Evolutionary conservation across 2,888 invertebrate genomes (phyloP).

Genomic region (Sarcophaga variegata): DNA sequence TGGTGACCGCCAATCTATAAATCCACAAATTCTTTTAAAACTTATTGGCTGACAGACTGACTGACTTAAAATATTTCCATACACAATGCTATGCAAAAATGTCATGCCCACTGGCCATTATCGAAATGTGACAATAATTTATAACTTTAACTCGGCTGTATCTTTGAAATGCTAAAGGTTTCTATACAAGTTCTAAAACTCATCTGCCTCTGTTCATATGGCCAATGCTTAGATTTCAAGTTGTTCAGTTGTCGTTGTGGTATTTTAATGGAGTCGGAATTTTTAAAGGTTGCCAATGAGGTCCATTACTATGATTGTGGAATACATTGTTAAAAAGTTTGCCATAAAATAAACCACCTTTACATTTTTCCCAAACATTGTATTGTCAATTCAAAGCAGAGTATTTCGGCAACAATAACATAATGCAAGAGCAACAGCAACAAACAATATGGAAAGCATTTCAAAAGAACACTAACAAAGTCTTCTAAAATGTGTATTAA

Average conservation of each 20-base stretch:
- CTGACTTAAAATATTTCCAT: no score
- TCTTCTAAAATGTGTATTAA: background rate
- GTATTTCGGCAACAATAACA: slow-evolving; percentile 45
- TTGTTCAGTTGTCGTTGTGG: slow-evolving; percentile 62
- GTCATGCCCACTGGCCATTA: slow-evolving; percentile 1
- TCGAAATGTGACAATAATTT: slow-evolving; percentile 50
- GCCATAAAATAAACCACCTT: slow-evolving; percentile 44
- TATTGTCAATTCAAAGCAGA: slow-evolving; percentile 59
- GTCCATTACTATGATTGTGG: slow-evolving; percentile 26
- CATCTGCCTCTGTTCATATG: slow-evolving; percentile 24
- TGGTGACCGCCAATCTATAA: no score
- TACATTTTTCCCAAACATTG: slow-evolving; percentile 36
- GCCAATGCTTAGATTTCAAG: slow-evolving; percentile 55
- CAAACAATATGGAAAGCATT: slow-evolving; percentile 39
- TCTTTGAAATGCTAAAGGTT: slow-evolving; percentile 27
- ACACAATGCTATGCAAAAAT: background rate
- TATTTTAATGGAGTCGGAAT: slow-evolving; percentile 64
- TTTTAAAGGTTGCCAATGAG: slow-evolving; percentile 64
- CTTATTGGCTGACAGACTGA: no score
- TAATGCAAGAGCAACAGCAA: slow-evolving; percentile 14
- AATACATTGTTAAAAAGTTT: slow-evolving; percentile 36
- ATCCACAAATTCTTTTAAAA: no score
- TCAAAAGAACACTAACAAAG: slow-evolving; percentile 39
- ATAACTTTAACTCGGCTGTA: slow-evolving; percentile 40
- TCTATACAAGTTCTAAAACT: slow-evolving; percentile 34